Evolutionary conservation across 2,888 invertebrate genomes (phyloP).

Genomic region (Microchrysa polita): DNA sequence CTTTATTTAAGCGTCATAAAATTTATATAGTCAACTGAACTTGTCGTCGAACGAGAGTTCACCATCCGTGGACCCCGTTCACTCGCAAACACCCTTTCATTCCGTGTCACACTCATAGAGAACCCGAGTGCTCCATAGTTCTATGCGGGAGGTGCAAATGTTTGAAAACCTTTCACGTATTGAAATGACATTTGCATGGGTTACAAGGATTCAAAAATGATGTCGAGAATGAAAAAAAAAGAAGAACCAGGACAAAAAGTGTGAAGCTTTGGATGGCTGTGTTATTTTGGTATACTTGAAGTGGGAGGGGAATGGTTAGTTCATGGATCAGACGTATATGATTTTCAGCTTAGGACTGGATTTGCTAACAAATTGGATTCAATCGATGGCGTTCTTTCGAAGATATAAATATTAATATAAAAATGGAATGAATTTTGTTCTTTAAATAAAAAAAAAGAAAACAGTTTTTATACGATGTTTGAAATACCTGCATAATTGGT

Average conservation of each 20-base stretch:
- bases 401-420: background rate
- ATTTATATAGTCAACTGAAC: background rate
- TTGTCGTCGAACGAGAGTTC: too few relatives aligned
- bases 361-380: background rate
- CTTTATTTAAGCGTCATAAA: background rate
- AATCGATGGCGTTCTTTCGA: constrained; percentile 7
- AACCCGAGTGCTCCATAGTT: background rate
- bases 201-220: constrained; percentile 1
- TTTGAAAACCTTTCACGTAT: constrained; percentile 22
- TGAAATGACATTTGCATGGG: constrained; percentile 39
- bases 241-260: background rate
- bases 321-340: too few relatives aligned
- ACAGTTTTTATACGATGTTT: too few relatives aligned
- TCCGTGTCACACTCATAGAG: background rate
- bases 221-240: background rate
- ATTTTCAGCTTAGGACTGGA: constrained; percentile 13
- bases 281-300: too few relatives aligned
- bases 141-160: background rate
- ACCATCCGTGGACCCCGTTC: too few relatives aligned
- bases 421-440: background rate
- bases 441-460: too few relatives aligned
- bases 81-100: background rate
- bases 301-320: too few relatives aligned
- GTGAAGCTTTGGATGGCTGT: background rate
- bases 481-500: too few relatives aligned